A percentile compares a stretch with the other conserved stretches of the same genome.
These are phyloP conservation scores for Zoanthus gigantus DNA, from an alignment of 92 coral and sea anemone genomes.

Conservation along the genomic window DNA sequence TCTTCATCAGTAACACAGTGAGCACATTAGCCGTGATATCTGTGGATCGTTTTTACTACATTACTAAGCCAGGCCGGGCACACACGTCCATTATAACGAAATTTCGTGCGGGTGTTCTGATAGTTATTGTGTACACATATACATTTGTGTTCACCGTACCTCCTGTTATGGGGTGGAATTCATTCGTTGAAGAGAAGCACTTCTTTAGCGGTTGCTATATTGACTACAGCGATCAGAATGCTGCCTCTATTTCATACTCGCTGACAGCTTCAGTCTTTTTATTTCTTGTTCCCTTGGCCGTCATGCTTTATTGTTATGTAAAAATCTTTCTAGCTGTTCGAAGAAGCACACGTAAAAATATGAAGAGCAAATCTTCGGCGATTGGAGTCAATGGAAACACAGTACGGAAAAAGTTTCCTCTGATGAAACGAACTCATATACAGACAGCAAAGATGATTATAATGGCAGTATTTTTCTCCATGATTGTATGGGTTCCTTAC, in stretches of 20 bases:
- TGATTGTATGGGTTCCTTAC: constrained; percentile 94
- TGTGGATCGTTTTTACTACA: constrained; percentile 87
- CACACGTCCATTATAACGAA: constrained; percentile 73
- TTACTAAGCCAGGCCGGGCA: constrained; percentile 84
- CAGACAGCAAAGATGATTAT: constrained; percentile 95
- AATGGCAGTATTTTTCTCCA: constrained; percentile 89
- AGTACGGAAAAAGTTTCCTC: constrained; percentile 59
- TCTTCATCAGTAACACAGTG: constrained; percentile 82
- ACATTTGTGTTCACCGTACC: constrained; percentile 85
- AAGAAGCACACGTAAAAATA: constrained; percentile 81
- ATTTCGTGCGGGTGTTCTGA: constrained; percentile 61
- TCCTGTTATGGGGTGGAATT: constrained; percentile 89
- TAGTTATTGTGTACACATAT: constrained; percentile 71
- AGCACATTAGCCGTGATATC: constrained; percentile 86
- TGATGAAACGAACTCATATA: constrained; percentile 81
- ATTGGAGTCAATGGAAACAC: constrained; percentile 59
- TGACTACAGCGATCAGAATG: constrained; percentile 83
- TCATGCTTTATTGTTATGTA: constrained; percentile 88
- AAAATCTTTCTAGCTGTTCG: constrained; percentile 84
- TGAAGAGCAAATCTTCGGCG: constrained; percentile 42
- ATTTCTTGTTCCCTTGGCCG: constrained; percentile 73
- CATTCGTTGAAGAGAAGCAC: constrained; percentile 72
- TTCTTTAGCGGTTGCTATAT: constrained; percentile 90
- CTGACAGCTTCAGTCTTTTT: constrained; percentile 74
- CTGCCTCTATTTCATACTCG: constrained; percentile 83